These are phyloP conservation scores for Drosophila paucipuncta DNA, from an alignment of 2,888 invertebrate genomes.

Conservation along the genomic window DNA sequence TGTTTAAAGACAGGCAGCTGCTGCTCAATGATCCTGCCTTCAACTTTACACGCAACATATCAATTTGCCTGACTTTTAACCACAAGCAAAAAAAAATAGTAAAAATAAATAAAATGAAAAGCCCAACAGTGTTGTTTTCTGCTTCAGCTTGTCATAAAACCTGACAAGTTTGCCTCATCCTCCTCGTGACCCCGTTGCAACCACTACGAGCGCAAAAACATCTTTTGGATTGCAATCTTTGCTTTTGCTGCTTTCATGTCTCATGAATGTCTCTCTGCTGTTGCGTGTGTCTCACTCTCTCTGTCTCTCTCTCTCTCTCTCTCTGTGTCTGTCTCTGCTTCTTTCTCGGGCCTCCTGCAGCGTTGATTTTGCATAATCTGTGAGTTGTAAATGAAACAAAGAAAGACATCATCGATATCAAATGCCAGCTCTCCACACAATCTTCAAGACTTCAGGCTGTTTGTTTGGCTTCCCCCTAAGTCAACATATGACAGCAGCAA, in stretches of 20 bases:
- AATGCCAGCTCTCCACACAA: slow-evolving; percentile 53
- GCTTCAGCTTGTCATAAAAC: slow-evolving; percentile 48
- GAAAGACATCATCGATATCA: slow-evolving; percentile 81
- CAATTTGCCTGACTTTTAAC: slow-evolving; percentile 58
- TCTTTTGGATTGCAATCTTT: slow-evolving; percentile 56
- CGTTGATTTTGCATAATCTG: slow-evolving; percentile 70
- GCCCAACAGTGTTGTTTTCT: slow-evolving; percentile 7
- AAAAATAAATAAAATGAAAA: slow-evolving; percentile 15
- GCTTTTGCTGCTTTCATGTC: slow-evolving; percentile 28
- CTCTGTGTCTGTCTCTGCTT: slow-evolving; percentile 7
- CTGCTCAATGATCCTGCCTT: slow-evolving; percentile 31
- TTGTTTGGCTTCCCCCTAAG: slow-evolving; percentile 64
- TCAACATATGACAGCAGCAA: slow-evolving; percentile 22
- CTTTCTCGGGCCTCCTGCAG: slow-evolving; percentile 59
- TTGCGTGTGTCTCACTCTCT: not conserved
- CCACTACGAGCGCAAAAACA: slow-evolving; percentile 44
- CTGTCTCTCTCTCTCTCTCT: not conserved
- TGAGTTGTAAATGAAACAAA: slow-evolving; percentile 74
- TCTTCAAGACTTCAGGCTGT: slow-evolving; percentile 15
- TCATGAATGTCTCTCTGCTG: slow-evolving; percentile 7
- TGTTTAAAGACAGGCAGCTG: slow-evolving; percentile 20
- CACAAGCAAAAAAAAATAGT: slow-evolving; percentile 22
- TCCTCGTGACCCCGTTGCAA: slow-evolving; percentile 5
- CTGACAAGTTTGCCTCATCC: slow-evolving; percentile 63
- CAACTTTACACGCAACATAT: slow-evolving; percentile 42